These are phyloP conservation scores for Jordanella pulchra DNA, from an alignment of 2,797 vertebrate genomes.

Conservation along the genomic window DNA sequence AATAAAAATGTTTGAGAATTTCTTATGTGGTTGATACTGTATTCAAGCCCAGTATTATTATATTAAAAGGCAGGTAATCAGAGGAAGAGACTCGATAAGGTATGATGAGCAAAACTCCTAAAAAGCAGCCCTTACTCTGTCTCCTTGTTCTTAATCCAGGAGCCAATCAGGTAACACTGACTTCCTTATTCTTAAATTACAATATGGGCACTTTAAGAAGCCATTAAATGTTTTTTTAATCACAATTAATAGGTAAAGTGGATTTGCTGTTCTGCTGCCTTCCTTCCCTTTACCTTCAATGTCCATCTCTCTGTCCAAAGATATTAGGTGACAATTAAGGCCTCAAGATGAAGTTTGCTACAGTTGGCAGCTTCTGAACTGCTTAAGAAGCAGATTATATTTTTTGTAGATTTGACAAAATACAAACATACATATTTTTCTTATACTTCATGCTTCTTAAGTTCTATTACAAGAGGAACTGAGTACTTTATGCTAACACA, in stretches of 20 bases:
- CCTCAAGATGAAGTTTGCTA: not conserved
- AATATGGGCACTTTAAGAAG: not conserved
- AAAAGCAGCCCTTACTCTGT: slow-evolving; percentile 4
- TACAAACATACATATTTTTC: not conserved
- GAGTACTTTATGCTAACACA: not conserved
- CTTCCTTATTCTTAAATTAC: not conserved
- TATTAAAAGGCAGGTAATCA: not conserved
- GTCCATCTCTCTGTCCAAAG: not conserved
- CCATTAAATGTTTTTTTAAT: slow-evolving; percentile 2
- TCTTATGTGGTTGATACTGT: not conserved
- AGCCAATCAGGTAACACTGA: not conserved
- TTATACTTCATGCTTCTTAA: too few species aligned
- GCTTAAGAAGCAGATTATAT: not conserved
- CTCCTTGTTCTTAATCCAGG: slow-evolving; percentile 4
- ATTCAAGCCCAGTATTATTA: slow-evolving; percentile 4
- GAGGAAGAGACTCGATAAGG: slow-evolving; percentile 2
- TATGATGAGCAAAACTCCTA: slow-evolving; percentile 3
- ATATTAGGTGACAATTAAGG: not conserved
- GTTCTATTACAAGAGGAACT: not conserved
- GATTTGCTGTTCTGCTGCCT: not conserved
- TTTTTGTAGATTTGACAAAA: not conserved
- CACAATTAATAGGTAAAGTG: too few species aligned
- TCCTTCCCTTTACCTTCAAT: not conserved
- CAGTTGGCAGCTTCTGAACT: not conserved
- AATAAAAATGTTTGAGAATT: not conserved